Base-by-base conservation (phyloP, 2,113 vertebrate species). In the Brachyhypopomus gauderio region DNA sequence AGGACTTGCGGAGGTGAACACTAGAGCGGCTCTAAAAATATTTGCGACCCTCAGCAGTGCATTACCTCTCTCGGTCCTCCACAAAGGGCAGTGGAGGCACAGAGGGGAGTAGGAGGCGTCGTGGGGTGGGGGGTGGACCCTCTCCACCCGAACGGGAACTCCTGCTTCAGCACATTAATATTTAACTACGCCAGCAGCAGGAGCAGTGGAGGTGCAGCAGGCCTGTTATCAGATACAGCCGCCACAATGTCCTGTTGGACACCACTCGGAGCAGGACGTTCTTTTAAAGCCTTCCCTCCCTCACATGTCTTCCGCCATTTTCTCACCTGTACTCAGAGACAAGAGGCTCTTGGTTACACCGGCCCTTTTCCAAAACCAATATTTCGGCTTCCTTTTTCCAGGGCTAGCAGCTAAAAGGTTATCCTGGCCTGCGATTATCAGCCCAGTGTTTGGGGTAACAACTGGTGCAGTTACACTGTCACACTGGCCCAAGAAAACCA, bases 161-260 rank as follows among this genome's bases (percentile, higher is more conserved):
- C 81, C 74, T 77, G 55, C 84, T 84, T 84, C 82, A 81, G 38
- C 59, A 2, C 76, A 86, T 86, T 64, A 84, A 86, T 86, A 86
- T 86, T 84, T 84, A 48, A 86, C 75, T 73, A 81, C 56, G 75
- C 78, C 85, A 81, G 85, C 74, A 73, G 72, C 45, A 41, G 38
- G 38, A 1, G 30, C 30, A 30, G 30, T 17, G 64, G 34, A 38
- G 7, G 30, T 5, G 38, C 55, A 70, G 69, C 19, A 16, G 38
- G 78, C 25, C 23, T 72, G 19, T 79, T 27, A 55, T 41, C 63
- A 70, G 14, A 76, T 78, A 60, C 55, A 55, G 30, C 72, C 73
- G 71, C 41, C 23, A 56, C 41, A 55, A 34, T 72, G 59, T 38
- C 64, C 64, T 20, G 27, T 27, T 5, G 30, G 62, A 19, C 30